Evolutionary conservation across 2,888 invertebrate species (phyloP), one percentile per base, ranked within the genome.

Genomic region (Zygaena filipendulae): DNA sequence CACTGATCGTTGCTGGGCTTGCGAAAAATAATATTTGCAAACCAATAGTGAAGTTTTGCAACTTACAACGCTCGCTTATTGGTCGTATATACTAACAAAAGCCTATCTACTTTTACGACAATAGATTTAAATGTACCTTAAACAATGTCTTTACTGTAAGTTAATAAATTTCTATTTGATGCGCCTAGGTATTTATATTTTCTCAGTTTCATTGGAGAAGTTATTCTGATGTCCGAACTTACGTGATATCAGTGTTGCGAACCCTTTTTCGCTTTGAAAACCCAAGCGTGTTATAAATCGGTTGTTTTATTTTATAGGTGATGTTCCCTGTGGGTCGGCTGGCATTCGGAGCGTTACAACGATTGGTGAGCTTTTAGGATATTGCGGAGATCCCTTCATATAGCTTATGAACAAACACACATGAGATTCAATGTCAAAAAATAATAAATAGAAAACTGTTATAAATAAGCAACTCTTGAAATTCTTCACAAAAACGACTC

Each of bases 261-360:
- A 58, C 60, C 61, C 63, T 68, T 68, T 66, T 66, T 57, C 52
- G 51, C 49, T 51, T 61, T 68, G 60, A 66, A 71, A 56, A 66
- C 66, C 66, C 63, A 47, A 49, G 60, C 59, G 69, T 63, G 64
- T 68, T 68, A 60, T 80, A 75, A 77, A 79, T 72, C 66, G 72
- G 67, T 60, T 74, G 67, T 50, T 77, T 79, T 80, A 75, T 79
- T 74, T 80, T 79, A 71, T 71, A 80, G 79, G 49, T 59, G 70
- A 59, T 54, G 66, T 42, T 69, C 67, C 68, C 69, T 31, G 45
- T 52, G 68, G 66, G 59, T 58, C 43, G 39, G 41, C 40, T 51
- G 54, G 52, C 52, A 37, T 51, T 40, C 42, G 42, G 57, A 43
- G 47, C 49, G 55, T 44, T 44, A 49, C 58, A 49, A 45, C 55